Base-by-base conservation (phyloP, 2,797 vertebrate species). In the Sebastiscus tertius region DNA sequence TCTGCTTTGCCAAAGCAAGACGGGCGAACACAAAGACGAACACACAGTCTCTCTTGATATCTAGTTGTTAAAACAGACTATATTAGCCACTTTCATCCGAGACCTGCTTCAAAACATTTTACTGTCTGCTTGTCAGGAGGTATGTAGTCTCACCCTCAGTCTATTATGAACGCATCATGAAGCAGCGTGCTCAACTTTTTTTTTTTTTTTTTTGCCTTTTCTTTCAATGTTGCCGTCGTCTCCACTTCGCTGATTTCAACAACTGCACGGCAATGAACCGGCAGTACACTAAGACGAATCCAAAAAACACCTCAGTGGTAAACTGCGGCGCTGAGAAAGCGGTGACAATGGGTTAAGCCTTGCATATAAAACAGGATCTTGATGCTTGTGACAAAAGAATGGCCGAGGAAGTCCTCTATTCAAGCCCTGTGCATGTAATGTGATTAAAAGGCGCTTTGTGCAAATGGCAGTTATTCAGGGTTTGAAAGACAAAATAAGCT, bases 121-220 rank as follows among this genome's bases (percentile, higher is more conserved):
- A 54, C 90, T 76, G 83, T 87, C 83, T 89, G 79, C 75, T 79
- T 87, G 86, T 89, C 85, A 81, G 77, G 74, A 61, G 56, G 77
- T 34, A 29, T 27, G 79, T 9, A 16, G 77, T n/a, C 85, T 76
- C 81, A 46, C 55, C 52, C 77, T 94, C 95, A 88, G 95, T 94
- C 91, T 95, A 95, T 95, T 94, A 89, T 93, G 92, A 96, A 96
- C 87, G 86, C 86, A 85, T 85, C 91, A 87, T 90, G 84, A 95
- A 93, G 92, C 94, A 93, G 94, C 83, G 81, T 46, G 67, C 58
- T 80, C 26, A 66, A 67, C 31, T 76, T 63, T 9, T 39, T 42
- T 42, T 14, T 14, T 14, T 36, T 27, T 49, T 27, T 29, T 55
- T 31, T n/a, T 46, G 42, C 49, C 49, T 1, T 49, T 56, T 27